A percentile compares a stretch with the other conserved stretches of the same genome.
Evolutionary conservation across 2,888 invertebrate species (phyloP).

Genomic region (Endomychus coccineus): DNA sequence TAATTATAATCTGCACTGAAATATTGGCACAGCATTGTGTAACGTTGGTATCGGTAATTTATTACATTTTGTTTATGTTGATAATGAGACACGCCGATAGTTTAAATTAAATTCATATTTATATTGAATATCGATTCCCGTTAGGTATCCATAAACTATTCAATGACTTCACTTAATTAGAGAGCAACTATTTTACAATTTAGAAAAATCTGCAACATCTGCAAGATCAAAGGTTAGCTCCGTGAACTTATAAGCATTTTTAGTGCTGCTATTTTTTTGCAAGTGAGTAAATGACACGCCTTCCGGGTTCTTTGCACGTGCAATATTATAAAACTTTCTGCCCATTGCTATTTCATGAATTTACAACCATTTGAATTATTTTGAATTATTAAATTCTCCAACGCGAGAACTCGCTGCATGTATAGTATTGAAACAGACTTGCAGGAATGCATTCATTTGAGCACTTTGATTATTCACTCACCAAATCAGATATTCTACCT

Average conservation of each 20-base stretch:
- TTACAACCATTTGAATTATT: too few species aligned
- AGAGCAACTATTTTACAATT: constrained; percentile 30
- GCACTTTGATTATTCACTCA: too few species aligned
- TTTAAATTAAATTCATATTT: constrained; percentile 9
- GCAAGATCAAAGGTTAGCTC: constrained; percentile 33
- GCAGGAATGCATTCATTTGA: too few species aligned
- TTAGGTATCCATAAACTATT: constrained; percentile 3
- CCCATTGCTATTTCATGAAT: constrained; percentile 1
- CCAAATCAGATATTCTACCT: too few species aligned
- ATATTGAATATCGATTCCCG: constrained; percentile 1
- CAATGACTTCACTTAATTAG: constrained; percentile 30
- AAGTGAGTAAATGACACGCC: constrained; percentile 31
- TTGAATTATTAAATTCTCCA: too few species aligned
- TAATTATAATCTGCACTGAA: background rate
- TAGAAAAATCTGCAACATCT: constrained; percentile 30
- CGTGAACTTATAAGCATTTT: constrained; percentile 36
- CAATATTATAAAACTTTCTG: constrained; percentile 15
- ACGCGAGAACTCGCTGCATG: too few species aligned
- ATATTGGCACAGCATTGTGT: background rate
- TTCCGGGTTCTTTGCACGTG: constrained; percentile 32
- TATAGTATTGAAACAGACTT: too few species aligned
- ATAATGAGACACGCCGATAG: too few species aligned
- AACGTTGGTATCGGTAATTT: background rate
- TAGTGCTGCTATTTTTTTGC: constrained; percentile 24
- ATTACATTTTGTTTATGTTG: background rate